Base-by-base conservation (phyloP, 2,888 invertebrate genomes). In the Lacanobia wlatinum region DNA sequence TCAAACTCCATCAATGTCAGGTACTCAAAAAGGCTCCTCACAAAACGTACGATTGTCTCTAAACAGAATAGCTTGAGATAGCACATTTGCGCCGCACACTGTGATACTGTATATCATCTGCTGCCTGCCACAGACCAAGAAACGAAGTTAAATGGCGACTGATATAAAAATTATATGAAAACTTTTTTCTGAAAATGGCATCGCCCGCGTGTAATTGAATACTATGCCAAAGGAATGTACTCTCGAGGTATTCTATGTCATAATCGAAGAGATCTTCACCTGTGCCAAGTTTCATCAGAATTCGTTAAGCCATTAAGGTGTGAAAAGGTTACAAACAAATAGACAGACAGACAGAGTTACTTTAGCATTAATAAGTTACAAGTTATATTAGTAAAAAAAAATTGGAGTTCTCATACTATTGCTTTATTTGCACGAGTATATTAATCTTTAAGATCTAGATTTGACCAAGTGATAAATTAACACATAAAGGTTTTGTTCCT, bases 41-140 rank as follows among this genome's bases (percentile, higher is more conserved):
- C 62, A 78, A 82, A 70, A 62, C 52, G 63, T 66, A 73, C 88
- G 88, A 92, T 92, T 92, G 92, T 91, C 90, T 91, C 82, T 87
- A 86, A 90, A 88, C 88, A 90, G 89, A 91, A 90, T 88, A 87
- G 87, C 87, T 81, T 83, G 83, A 92, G 92, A 92, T 94, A 92
- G 87, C 93, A 91, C 92, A 92, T 93, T 93, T 89, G 91, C 92
- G 90, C 90, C 88, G 87, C 88, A 88, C 89, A 83, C 84, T 84
- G 87, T 90, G 92, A 92, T 93, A 92, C 91, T 89, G 88, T 91
- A 90, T 91, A 93, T 94, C 93, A 94, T 93, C 91, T 91, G 88
- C 86, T 84, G 68, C 66, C 63, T 46, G 23, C 65, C 82, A 87
- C 80, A 92, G 92, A 90, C 58, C 63, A 14, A 60, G 14, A 53